Evolutionary conservation across 2,797 vertebrate genomes (phyloP).

Genomic region (Clarias laeviceps): DNA sequence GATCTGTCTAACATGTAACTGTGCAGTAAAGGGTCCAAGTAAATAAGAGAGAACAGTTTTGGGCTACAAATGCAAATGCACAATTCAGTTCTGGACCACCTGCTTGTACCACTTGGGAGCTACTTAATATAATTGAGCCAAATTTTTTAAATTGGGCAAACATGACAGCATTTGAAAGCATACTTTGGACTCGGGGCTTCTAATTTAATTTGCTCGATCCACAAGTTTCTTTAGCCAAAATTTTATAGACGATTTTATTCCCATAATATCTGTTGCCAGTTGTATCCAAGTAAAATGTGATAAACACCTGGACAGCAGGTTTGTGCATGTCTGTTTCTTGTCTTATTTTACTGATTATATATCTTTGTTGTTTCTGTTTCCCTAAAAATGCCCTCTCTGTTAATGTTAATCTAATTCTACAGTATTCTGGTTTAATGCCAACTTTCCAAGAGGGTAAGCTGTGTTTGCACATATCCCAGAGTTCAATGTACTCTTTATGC

Average conservation of each 20-base stretch:
- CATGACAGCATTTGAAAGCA: constrained; percentile 63
- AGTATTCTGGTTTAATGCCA: not conserved
- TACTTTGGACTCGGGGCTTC: constrained; percentile 44
- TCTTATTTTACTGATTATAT: constrained; percentile 1
- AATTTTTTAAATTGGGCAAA: constrained; percentile 69
- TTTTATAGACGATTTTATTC: constrained; percentile 23
- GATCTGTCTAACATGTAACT: constrained; percentile 58
- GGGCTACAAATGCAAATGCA: constrained; percentile 41
- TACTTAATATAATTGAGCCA: constrained; percentile 71
- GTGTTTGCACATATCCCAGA: not conserved
- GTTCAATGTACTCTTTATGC: not conserved
- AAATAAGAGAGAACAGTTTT: constrained; percentile 44
- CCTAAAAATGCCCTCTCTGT: not conserved
- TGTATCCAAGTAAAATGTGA: constrained; percentile 22
- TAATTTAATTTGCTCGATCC: constrained; percentile 44
- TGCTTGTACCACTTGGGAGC: constrained; percentile 69
- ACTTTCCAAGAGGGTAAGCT: not conserved
- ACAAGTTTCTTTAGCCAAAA: constrained; percentile 37
- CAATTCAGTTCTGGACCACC: constrained; percentile 65
- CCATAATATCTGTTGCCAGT: constrained; percentile 20
- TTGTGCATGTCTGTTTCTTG: constrained; percentile 11
- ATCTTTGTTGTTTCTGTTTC: not conserved
- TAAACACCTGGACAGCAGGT: constrained; percentile 33
- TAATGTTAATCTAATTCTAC: not conserved
- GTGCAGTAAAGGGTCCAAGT: constrained; percentile 61